Evolutionary conservation across 2,888 invertebrate species (phyloP).

Genomic region (Drosophila anomalata): DNA sequence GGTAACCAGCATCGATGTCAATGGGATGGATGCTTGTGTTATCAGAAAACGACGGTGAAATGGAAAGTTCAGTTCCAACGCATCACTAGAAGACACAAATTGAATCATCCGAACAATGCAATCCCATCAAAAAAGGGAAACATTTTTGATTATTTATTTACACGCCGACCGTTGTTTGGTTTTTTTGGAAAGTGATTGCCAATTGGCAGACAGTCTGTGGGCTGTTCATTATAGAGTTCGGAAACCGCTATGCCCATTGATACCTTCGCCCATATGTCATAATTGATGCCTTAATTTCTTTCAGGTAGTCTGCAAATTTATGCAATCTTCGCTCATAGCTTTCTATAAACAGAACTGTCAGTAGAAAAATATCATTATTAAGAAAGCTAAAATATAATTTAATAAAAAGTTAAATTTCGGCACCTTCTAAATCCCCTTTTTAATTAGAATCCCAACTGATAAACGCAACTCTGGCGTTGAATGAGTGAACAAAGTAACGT

Average conservation of each 20-base stretch:
- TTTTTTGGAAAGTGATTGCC: conserved; percentile 40
- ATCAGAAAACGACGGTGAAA: conserved; percentile 63
- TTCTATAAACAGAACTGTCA: not conserved
- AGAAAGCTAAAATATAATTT: too few species aligned
- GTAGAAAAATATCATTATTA: conserved; percentile 8
- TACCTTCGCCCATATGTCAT: conserved; percentile 47
- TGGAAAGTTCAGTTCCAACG: conserved; percentile 65
- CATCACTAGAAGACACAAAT: conserved; percentile 40
- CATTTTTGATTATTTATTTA: conserved; percentile 34
- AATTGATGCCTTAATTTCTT: conserved; percentile 44
- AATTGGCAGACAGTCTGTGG: conserved; percentile 8
- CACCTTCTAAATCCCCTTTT: not conserved
- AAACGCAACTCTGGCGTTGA: conserved; percentile 6
- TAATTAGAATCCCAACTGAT: not conserved
- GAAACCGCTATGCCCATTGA: conserved; percentile 22
- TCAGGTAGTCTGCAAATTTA: conserved; percentile 49
- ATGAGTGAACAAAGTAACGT: conserved; percentile 29
- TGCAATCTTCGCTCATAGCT: conserved; percentile 50
- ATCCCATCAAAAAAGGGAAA: conserved; percentile 10
- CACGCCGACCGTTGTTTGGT: conserved; percentile 4
- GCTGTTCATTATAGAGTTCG: conserved; percentile 11
- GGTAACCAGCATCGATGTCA: conserved; percentile 39
- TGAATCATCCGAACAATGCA: conserved; percentile 43
- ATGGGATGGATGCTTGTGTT: conserved; percentile 56
- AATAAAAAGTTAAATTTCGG: not conserved